Evolutionary conservation across 2,113 vertebrate genomes (phyloP).

Genomic region (Rattus norvegicus): GRCr8 NC_086021.1:144687001-144687500

Average conservation of each 20-base stretch:
- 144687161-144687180: background rate
- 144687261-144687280: slow-evolving; percentile 40
- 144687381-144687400: background rate
- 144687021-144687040: background rate
- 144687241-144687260: background rate
- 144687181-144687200: background rate
- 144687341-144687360: background rate
- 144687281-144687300: background rate
- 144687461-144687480: background rate
- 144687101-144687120: background rate
- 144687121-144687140: background rate
- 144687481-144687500: background rate
- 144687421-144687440: background rate
- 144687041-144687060: slow-evolving; percentile 41
- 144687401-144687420: background rate
- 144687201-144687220: background rate
- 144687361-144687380: background rate
- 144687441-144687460: background rate
- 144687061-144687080: background rate
- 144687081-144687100: background rate
- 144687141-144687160: background rate
- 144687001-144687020: slow-evolving; percentile 5
- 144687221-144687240: background rate
- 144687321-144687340: background rate
- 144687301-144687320: background rate